A percentile compares a stretch with the other conserved stretches of the same genome.
Conservation (phyloP, 2,797 vertebrate species). For the Mus caroli region DNA sequence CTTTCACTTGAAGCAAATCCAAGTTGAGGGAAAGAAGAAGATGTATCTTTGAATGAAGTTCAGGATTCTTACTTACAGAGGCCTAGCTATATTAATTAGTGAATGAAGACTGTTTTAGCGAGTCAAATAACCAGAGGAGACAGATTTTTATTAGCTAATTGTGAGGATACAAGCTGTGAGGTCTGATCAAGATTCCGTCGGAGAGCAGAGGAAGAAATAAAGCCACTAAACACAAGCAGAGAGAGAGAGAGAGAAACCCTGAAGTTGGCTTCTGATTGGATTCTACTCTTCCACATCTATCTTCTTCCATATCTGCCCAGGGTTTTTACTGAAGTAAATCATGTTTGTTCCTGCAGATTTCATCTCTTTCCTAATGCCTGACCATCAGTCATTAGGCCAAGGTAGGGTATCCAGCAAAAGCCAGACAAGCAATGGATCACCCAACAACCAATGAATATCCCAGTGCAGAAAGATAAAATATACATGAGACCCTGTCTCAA, state of each 20-base stretch:
- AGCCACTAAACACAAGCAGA: background rate
- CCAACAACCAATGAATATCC: background rate
- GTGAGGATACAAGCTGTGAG: slow-evolving; percentile 5
- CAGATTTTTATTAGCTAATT: slow-evolving; percentile 64
- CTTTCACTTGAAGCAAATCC: slow-evolving; percentile 51
- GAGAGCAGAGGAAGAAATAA: background rate
- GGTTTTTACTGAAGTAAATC: background rate
- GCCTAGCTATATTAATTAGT: slow-evolving; percentile 45
- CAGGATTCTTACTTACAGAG: slow-evolving; percentile 54
- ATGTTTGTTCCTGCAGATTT: background rate
- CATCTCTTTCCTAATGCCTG: slow-evolving; percentile 24
- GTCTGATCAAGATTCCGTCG: background rate
- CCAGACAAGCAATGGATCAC: background rate
- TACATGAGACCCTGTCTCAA: background rate
- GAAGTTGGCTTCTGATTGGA: slow-evolving; percentile 4
- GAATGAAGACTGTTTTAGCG: slow-evolving; percentile 36
- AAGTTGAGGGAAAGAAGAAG: slow-evolving; percentile 46
- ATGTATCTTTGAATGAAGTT: slow-evolving; percentile 63
- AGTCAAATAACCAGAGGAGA: slow-evolving; percentile 25
- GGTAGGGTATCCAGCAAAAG: background rate
- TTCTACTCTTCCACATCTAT: background rate
- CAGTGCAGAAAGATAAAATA: slow-evolving; percentile 24
- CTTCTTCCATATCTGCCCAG: background rate
- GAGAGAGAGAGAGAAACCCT: background rate
- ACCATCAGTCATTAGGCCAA: background rate